phyloP scores from a whole-genome alignment of 2,797 vertebrate genomes.

The Gallirallus australis region DNA sequence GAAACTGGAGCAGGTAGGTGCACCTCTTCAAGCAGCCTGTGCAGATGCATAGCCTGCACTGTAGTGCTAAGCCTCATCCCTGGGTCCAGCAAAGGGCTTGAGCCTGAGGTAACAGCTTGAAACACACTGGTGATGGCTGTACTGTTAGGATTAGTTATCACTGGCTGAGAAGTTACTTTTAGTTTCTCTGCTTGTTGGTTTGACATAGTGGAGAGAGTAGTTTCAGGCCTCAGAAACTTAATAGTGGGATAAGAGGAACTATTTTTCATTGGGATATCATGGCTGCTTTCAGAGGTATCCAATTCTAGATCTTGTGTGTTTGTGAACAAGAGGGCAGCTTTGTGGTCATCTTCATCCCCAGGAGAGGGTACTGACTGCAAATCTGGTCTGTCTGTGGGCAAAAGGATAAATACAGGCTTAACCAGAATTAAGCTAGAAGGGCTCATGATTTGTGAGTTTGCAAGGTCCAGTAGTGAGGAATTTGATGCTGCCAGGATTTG shows the following conservation, averaged over 20 bases:
- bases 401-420: slow-evolving; percentile 46
- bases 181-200: neutral
- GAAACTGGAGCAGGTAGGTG: neutral
- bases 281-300: neutral
- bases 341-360: neutral
- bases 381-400: neutral
- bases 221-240: neutral
- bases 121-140: neutral
- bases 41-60: rapidly evolving
- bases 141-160: neutral
- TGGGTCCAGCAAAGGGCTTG: rapidly evolving
- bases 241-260: neutral
- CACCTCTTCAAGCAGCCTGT: neutral
- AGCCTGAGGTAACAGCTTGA: neutral
- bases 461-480: neutral
- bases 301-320: neutral
- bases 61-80: neutral
- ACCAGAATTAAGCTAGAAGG: slow-evolving; percentile 39
- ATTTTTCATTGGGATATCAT: neutral
- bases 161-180: neutral
- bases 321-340: neutral
- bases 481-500: slow-evolving; percentile 13
- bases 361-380: neutral
- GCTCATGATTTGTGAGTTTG: neutral
- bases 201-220: rapidly evolving